Conservation (phyloP, 2,113 vertebrate genomes). For the Vimba vimba region DNA sequence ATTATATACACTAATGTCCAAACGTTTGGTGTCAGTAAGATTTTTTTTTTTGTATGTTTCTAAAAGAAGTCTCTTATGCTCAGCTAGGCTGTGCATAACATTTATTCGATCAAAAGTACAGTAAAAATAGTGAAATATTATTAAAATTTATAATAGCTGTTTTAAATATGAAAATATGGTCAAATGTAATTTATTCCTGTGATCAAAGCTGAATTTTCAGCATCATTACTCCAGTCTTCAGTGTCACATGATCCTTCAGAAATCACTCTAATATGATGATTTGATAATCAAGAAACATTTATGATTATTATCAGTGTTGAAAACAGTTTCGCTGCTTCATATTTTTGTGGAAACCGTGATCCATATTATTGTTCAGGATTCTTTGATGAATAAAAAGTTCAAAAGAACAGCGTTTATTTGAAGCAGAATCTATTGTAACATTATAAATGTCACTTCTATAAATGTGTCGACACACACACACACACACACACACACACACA, state of each 20-base stretch:
- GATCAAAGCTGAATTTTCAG: neutral
- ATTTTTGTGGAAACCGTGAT: neutral
- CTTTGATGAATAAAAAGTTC: neutral
- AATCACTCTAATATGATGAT: neutral
- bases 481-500: too few relatives aligned
- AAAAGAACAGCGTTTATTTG: too few relatives aligned
- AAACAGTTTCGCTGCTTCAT: neutral
- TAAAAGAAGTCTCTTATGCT: neutral
- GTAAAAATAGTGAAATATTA: neutral
- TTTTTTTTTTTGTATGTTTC: neutral
- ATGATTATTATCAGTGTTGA: neutral
- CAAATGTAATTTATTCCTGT: neutral
- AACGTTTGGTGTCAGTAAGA: neutral
- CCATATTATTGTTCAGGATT: neutral
- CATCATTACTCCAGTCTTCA: neutral
- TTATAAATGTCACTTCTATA: too few relatives aligned
- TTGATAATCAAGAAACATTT: neutral
- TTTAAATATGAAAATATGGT: neutral
- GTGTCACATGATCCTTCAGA: neutral
- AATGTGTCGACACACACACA: too few relatives aligned
- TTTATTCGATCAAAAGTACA: neutral
- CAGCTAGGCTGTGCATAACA: neutral
- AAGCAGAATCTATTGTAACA: too few relatives aligned
- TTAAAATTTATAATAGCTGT: neutral
- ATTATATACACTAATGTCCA: neutral